Base-by-base conservation (phyloP, 92 coral and sea anemone genomes). In the Muricea muricata region DNA sequence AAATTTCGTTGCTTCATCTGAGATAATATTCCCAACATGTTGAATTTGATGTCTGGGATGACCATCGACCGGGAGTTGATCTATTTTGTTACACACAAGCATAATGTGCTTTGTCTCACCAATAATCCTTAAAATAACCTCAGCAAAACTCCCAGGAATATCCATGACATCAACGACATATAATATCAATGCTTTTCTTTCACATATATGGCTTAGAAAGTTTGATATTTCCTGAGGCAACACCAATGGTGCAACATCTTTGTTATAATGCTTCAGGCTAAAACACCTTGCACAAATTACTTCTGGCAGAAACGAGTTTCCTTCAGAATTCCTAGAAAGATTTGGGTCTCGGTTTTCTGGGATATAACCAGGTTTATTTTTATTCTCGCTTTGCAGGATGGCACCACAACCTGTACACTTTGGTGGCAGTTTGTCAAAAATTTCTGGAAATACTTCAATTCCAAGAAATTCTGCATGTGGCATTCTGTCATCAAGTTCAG, bases 381-480 rank as follows among this genome's bases (percentile, higher is more conserved):
- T 78, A 75, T 88, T 79, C 18, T 87, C 76, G 75, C 99, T 96
- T 73, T 96, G 99, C n/a, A 96, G 93, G 45, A 94, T 74, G 42
- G 94, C 85, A 28, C 99, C 99, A 83, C 99, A 96, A 26, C 99
- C 99, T 11, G 86, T 63, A 45, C 99, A 96, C 74, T 87, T 95
- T 18, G 98, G 94, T 10, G 92, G 84, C 17, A 89, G 81, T 45
- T 52, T n/a, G 52, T 92, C 96, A 87, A 92, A 90, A 31, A 65
- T 87, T 29, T 92, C 89, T 7, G 96, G 96, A 31, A 54, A 87
- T 11, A 88, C 90, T 67, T 85, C 79, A 65, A 85, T 70, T 48
- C 81, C 85, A 17, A 85, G 46, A 24, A 57, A 80, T n/a, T 68
- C 79, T 1, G 45, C 7, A 18, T 20, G n/a, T 7, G 50, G 70